Evolutionary conservation across 2,113 vertebrate genomes (phyloP).

Genomic region (Manacus vitellinus): DNA sequence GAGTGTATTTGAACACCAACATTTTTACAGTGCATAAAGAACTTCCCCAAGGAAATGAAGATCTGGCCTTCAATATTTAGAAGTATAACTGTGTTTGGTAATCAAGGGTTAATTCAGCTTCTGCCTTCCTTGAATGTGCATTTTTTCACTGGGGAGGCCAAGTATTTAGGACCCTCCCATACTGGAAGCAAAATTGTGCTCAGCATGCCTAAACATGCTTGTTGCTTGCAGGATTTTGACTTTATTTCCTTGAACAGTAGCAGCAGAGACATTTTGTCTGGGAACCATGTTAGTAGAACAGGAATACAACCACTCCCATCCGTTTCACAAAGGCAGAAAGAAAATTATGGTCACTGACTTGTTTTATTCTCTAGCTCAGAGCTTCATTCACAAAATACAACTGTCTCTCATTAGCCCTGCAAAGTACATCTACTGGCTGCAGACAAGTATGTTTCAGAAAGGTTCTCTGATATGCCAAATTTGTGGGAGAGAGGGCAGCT

Average conservation of each 20-base stretch:
- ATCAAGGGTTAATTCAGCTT: slow-evolving; percentile 36
- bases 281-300: not conserved
- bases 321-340: not conserved
- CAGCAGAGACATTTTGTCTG: slow-evolving; percentile 33
- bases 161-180: slow-evolving; percentile 41
- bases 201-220: slow-evolving; percentile 43
- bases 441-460: not conserved
- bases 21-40: not conserved
- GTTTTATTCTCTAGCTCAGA: not conserved
- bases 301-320: not conserved
- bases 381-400: not conserved
- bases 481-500: not conserved
- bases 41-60: not conserved
- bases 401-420: not conserved
- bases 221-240: not conserved
- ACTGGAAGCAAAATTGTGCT: slow-evolving; percentile 27
- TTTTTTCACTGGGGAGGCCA: slow-evolving; percentile 37
- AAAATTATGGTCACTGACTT: not conserved
- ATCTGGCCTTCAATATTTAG: not conserved
- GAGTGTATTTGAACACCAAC: not conserved
- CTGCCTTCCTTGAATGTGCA: not conserved
- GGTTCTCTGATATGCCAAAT: not conserved
- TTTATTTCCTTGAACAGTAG: slow-evolving; percentile 42
- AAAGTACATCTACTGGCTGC: not conserved
- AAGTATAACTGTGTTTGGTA: not conserved